Conservation (phyloP, 2,888 invertebrate genomes). For the Ophonus ardosiacus region DNA sequence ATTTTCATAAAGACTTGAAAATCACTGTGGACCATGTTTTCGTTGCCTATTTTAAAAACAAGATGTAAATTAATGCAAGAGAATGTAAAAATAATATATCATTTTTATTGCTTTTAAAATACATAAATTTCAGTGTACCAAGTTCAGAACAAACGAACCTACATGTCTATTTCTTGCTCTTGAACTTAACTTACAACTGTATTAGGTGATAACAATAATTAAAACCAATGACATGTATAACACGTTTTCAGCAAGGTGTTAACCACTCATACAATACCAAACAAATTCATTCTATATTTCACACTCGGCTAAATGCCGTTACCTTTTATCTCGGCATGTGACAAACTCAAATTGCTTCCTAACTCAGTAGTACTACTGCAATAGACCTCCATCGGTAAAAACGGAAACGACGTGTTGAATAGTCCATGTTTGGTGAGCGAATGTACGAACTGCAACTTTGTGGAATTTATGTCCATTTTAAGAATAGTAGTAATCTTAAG, state of each 20-base stretch:
- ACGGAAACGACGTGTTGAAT: conserved; percentile 46
- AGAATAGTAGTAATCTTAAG: neutral
- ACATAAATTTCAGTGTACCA: no score
- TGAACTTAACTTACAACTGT: neutral
- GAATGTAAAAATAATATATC: no score
- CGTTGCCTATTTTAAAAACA: no score
- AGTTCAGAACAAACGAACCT: neutral
- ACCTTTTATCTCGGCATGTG: conserved; percentile 3
- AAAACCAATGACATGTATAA: neutral
- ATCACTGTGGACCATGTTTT: no score
- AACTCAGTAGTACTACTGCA: neutral
- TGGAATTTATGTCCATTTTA: conserved; percentile 38
- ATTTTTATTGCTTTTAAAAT: no score
- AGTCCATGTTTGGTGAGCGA: conserved; percentile 33
- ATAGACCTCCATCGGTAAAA: conserved; percentile 28
- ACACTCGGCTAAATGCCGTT: neutral
- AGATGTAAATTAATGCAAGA: no score
- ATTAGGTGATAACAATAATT: neutral
- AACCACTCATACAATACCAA: neutral
- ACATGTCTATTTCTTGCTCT: neutral
- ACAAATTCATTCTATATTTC: neutral
- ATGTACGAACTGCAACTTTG: conserved; percentile 8
- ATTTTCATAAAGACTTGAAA: no score
- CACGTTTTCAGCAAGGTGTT: conserved; percentile 8
- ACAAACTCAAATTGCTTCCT: conserved; percentile 24